A percentile compares a stretch with the other conserved stretches of the same genome.
Evolutionary conservation across 35 echinoderm and acorn worm genomes (phyloP).

Genomic region (Chiridota heheva): DNA sequence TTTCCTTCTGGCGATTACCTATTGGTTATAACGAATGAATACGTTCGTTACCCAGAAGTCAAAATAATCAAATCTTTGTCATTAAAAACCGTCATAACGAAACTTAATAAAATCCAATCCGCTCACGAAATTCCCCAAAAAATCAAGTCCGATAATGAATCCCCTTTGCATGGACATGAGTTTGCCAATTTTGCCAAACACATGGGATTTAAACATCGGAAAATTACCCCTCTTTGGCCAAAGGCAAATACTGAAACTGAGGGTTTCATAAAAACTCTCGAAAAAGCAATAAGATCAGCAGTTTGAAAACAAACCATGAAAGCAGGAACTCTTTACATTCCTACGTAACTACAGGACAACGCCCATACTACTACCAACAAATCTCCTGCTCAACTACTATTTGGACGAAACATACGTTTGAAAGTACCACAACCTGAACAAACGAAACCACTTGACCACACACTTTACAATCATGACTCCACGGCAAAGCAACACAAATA

Average conservation of each 20-base stretch:
- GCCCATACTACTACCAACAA: slow-evolving; percentile 49
- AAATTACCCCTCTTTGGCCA: slow-evolving; percentile 76
- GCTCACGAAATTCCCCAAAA: slow-evolving; percentile 18
- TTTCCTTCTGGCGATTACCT: slow-evolving; percentile 51
- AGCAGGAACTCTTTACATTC: slow-evolving; percentile 60
- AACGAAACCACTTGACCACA: no score
- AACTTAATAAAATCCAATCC: slow-evolving; percentile 21
- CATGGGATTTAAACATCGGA: slow-evolving; percentile 65
- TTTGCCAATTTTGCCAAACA: slow-evolving; percentile 44
- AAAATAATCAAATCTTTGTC: slow-evolving; percentile 48
- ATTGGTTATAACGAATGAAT: slow-evolving; percentile 50
- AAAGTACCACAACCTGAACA: no score
- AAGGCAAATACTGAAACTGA: slow-evolving; percentile 80
- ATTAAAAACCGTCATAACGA: slow-evolving; percentile 22
- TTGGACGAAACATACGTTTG: no score
- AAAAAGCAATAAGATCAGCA: slow-evolving; percentile 58
- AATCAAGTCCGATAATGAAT: slow-evolving; percentile 23
- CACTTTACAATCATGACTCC: no score
- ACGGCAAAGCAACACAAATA: no score
- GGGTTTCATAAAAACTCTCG: slow-evolving; percentile 55
- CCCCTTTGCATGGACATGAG: background rate
- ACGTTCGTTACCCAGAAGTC: slow-evolving; percentile 55
- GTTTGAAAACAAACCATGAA: slow-evolving; percentile 45
- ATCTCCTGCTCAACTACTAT: slow-evolving; percentile 58
- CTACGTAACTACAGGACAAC: slow-evolving; percentile 72